phyloP scores from a whole-genome alignment of 2,888 invertebrate species.

The Pyrocoelia pectoralis region DNA sequence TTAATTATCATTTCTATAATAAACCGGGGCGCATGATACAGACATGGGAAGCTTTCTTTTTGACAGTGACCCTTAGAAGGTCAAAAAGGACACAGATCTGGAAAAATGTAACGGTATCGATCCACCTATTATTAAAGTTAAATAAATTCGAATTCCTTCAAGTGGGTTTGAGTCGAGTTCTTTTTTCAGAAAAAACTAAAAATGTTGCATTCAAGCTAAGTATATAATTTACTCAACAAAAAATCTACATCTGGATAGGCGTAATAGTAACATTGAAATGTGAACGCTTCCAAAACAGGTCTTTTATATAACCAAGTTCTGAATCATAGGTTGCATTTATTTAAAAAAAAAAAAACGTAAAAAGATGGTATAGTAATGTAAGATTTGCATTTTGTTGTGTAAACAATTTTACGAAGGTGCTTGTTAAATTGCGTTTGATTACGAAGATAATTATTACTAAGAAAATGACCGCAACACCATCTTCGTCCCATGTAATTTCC shows the following conservation, averaged over 20 bases:
- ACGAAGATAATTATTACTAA: constrained; percentile 14
- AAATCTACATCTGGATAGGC: background rate
- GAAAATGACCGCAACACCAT: constrained; percentile 7
- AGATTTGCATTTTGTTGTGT: constrained; percentile 1
- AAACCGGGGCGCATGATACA: no score
- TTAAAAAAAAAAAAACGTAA: background rate
- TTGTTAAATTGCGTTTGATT: constrained; percentile 8
- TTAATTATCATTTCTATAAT: no score
- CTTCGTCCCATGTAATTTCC: constrained; percentile 15
- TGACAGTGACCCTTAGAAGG: no score
- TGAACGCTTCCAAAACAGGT: background rate
- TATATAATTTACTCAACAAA: no score
- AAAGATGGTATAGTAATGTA: background rate
- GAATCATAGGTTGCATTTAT: background rate
- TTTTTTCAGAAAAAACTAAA: no score
- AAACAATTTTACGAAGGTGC: constrained; percentile 7
- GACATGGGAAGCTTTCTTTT: no score
- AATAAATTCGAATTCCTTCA: no score
- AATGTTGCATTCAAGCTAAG: no score
- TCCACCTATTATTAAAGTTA: no score
- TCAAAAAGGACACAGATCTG: no score
- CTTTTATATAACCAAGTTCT: background rate
- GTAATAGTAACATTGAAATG: background rate
- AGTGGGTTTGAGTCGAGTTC: no score
- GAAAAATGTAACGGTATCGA: no score